Conservation (phyloP, 2,113 vertebrate genomes). For the Psephotus haematonotus region DNA sequence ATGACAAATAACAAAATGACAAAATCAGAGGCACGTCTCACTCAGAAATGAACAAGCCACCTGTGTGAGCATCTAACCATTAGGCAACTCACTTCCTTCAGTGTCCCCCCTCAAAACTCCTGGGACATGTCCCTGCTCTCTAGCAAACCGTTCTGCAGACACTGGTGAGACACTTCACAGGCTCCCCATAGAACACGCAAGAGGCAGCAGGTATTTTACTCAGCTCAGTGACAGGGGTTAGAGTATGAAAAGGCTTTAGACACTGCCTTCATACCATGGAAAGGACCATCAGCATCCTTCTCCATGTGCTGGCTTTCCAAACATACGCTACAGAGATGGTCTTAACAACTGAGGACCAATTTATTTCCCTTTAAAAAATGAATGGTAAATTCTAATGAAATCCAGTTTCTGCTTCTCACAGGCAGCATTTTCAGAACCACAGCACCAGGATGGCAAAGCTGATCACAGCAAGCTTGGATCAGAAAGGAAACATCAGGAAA, state of each 20-base stretch:
- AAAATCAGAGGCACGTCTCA: background rate
- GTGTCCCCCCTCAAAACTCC: background rate
- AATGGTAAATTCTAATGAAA: background rate
- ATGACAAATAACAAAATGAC: background rate
- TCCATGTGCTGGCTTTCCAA: background rate
- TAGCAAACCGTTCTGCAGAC: background rate
- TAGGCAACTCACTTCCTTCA: background rate
- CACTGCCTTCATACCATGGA: background rate
- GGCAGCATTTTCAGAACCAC: background rate
- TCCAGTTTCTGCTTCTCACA: background rate
- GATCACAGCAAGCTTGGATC: background rate
- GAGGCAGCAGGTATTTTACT: background rate
- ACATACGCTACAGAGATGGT: background rate
- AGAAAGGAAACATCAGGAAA: background rate
- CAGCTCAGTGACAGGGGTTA: background rate
- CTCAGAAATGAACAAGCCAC: background rate
- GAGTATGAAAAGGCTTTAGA: background rate
- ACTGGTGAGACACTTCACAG: background rate
- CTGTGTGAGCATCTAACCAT: background rate
- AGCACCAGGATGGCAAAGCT: background rate
- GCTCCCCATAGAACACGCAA: background rate
- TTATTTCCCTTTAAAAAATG: background rate
- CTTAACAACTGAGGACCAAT: background rate
- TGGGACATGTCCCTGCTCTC: background rate
- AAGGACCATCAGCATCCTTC: background rate